These are phyloP conservation scores for Antechinus flavipes DNA, from an alignment of 2,113 vertebrate species.

Conservation along the genomic window DNA sequence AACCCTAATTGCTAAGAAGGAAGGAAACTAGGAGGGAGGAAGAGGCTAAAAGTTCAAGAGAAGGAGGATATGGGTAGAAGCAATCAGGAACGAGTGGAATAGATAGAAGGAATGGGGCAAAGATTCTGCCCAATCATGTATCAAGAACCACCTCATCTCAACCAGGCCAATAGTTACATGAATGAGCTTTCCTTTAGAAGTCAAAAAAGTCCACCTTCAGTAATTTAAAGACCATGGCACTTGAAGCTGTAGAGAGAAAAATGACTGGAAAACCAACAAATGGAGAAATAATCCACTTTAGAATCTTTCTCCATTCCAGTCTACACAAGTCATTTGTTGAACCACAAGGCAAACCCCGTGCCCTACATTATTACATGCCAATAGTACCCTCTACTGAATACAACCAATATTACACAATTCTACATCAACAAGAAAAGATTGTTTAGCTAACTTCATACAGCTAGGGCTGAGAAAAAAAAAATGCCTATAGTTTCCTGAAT, in stretches of 20 bases:
- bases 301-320: background rate
- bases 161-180: constrained; percentile 5
- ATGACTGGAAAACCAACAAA: background rate
- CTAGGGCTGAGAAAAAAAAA: background rate
- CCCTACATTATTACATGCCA: background rate
- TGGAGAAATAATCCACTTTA: background rate
- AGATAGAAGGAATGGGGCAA: background rate
- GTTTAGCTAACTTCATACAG: constrained; percentile 35
- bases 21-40: background rate
- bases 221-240: background rate
- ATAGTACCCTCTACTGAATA: background rate
- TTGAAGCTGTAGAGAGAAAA: background rate
- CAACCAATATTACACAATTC: background rate
- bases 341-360: background rate
- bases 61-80: background rate
- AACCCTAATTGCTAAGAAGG: too few species aligned
- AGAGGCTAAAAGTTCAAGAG: background rate
- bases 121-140: background rate
- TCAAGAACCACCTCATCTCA: background rate
- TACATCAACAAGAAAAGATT: background rate
- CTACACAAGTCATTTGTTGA: constrained; percentile 15
- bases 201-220: background rate
- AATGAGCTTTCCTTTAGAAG: background rate
- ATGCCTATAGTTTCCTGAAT: background rate
- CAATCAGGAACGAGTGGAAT: background rate